Base-by-base conservation (phyloP, 1,140 invertebrate genomes). In the Drosophila persimilis region DNA sequence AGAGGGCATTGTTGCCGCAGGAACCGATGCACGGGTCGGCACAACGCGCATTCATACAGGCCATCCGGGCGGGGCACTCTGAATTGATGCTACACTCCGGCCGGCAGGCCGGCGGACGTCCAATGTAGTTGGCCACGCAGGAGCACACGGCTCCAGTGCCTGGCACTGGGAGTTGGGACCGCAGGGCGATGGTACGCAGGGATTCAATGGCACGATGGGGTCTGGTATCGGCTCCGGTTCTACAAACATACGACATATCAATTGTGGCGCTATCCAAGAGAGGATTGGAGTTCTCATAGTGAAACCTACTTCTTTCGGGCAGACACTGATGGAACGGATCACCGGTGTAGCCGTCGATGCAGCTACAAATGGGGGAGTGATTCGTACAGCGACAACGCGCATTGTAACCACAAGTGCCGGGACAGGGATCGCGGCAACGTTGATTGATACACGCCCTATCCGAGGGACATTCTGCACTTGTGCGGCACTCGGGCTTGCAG, bases 331-430 rank as follows among this genome's bases (percentile, higher is more conserved):
- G 94, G 90, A 97, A 96, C 11, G 96, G 96, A 93, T 97, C 96
- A 13, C 96, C 96, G 6, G 94, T 94, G 78, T 94, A 96, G 7
- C 95, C 95, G 31, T 93, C 92, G 11, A 93, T 92, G 86, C 96
- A 97, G 84, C 94, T 95, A 90, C 96, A 97, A 46, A 96, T 94
- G 15, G 96, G 96, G 85, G 94, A 96, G 85, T 97, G 96, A 80
- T 95, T 96, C 22, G 96, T 94, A n/a, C 96, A 95, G 90, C 95
- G 94, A 90, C 97, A 97, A 51, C 94, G 92, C 8, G 96, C 95
- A 88, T 96, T 96, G n/a, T 94, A 92, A n/a, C 96, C 96, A 85
- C 96, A 97, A 4, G 95, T 95, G 61, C 95, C 95, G 13, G 94
- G 92, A 90, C 96, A 97, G 3, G 96, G 96, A 92, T 97, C 95